Percentiles rank a stretch among this genome's conserved stretches.
Evolutionary conservation across 1,140 invertebrate species (phyloP).

Genomic region (Microplitis demolitor): DNA sequence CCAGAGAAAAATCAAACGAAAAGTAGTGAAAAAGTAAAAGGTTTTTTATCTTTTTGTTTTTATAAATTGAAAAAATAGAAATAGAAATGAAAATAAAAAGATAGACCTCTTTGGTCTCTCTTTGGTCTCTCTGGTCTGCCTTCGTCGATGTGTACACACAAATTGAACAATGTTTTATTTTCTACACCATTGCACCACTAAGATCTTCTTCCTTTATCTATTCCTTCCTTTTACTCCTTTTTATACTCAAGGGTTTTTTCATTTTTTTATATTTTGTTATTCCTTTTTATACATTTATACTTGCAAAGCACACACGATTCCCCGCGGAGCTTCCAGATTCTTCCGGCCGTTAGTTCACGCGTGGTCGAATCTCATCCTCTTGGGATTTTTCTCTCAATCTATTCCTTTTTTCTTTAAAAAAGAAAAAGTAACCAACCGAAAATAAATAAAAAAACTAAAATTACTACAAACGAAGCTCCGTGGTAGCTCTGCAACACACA

Average conservation of each 20-base stretch:
- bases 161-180: constrained; percentile 32
- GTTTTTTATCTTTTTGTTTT: not conserved
- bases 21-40: not conserved
- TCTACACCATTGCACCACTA: constrained; percentile 41
- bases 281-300: constrained; percentile 7
- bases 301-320: constrained; percentile 15
- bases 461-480: constrained; percentile 6
- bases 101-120: constrained; percentile 14
- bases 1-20: constrained; percentile 12
- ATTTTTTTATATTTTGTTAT: not conserved
- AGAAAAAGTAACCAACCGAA: not conserved
- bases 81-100: constrained; percentile 12
- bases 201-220: not conserved
- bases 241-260: not conserved
- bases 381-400: constrained; percentile 12
- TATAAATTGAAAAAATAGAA: constrained; percentile 3
- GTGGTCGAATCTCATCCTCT: constrained; percentile 15
- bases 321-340: constrained; percentile 16
- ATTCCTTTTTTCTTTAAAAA: not conserved
- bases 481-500: not conserved
- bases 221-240: not conserved
- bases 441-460: not conserved
- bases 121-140: constrained; percentile 25
- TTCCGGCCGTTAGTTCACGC: constrained; percentile 20
- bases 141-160: constrained; percentile 25